Evolutionary conservation across 2,113 vertebrate species (phyloP).

Genomic region (Aspiorhynchus laticeps): DNA sequence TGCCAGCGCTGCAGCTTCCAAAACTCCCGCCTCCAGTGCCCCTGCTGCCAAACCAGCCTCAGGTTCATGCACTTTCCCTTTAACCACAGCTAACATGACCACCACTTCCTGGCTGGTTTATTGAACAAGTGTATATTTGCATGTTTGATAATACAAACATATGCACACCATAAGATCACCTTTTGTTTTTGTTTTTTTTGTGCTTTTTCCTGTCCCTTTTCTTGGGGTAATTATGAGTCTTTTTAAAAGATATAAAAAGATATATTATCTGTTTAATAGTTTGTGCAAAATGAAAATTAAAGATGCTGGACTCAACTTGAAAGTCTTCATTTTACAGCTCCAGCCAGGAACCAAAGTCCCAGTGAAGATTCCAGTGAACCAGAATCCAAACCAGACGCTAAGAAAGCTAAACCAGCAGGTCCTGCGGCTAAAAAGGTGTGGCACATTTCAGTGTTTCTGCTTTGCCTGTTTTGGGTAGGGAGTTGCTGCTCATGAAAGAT

Average conservation of each 20-base stretch:
- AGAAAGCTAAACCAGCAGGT: constrained; percentile 81
- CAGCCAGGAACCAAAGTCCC: constrained; percentile 57
- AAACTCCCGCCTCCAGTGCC: constrained; percentile 67
- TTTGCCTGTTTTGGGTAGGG: background rate
- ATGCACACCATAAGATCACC: no score
- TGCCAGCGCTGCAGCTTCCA: constrained; percentile 76
- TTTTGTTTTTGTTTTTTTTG: no score
- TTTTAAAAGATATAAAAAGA: no score
- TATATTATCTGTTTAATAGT: background rate
- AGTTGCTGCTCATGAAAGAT: background rate
- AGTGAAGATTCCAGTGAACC: constrained; percentile 77
- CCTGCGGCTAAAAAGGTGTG: constrained; percentile 87
- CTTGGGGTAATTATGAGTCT: no score
- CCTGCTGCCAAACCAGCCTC: constrained; percentile 75
- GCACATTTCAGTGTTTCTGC: background rate
- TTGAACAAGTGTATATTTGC: background rate
- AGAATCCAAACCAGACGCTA: constrained; percentile 86
- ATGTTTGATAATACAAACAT: no score
- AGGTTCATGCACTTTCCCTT: constrained; percentile 72
- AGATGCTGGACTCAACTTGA: background rate
- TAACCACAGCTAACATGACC: background rate
- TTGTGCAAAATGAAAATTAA: background rate
- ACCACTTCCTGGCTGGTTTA: background rate
- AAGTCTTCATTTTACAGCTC: constrained; percentile 55
- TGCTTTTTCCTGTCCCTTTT: no score